Evolutionary conservation across 2,797 vertebrate genomes (phyloP), one percentile per base, ranked within the genome.

Genomic region (Cygnus olor): DNA sequence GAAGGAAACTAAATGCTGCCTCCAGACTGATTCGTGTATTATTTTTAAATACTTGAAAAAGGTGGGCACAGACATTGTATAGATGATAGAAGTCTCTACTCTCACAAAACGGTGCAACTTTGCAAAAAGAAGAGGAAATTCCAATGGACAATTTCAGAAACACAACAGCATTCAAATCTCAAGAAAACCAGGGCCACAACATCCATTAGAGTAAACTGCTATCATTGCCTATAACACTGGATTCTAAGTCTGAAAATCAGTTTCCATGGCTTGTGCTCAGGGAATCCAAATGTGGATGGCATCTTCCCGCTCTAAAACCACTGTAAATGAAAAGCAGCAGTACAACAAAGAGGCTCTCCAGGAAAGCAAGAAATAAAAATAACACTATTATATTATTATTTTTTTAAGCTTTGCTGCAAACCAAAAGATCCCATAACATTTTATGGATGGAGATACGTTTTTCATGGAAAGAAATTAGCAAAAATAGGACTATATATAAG

Each of bases 1-100:
- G 24, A 22, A 80, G 85, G 53, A 38, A 70, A 21, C 12, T 45
- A 58, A 85, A 56, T 63, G 6, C 7, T 51, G 47, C 4, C 34
- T 84, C 36, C 44, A 61, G 58, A 78, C 8, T 0, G 0, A 73
- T 22, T 77, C 5, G 4, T 21, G 2, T 57, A 4, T 16, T 74
- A 28, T 78, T 70, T 86, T 88, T n/a, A 73, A 83, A n/a, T n/a
- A 70, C 21, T 1, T 53, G 7, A 12, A 3, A 8, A 32, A 47
- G 65, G 8, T 2, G 8, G 24, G 6, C 21, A 58, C 9, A 5
- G 27, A 17, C 1, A 1, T 28, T 30, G 20, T 24, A 6, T 15
- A 83, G 45, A 16, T 58, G 10, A 19, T 6, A 47, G 27, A 81
- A 54, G 20, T 25, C 57, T 82, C 14, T 30, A 15, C 6, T 8